These are phyloP conservation scores for Rutilus rutilus DNA, from an alignment of 2,113 vertebrate genomes.

Conservation along the genomic window DNA sequence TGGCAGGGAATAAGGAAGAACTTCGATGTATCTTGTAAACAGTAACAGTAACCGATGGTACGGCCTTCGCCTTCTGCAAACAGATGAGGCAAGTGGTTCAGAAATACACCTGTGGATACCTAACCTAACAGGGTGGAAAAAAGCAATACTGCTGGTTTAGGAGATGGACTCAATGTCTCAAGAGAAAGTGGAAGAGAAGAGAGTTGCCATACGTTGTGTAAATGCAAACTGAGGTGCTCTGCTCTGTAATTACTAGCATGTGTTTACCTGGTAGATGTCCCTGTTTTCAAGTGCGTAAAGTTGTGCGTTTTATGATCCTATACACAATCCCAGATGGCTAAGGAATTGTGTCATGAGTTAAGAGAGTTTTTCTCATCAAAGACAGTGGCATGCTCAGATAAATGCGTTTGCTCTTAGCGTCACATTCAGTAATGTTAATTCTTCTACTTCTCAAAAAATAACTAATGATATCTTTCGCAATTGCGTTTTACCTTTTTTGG, in stretches of 20 bases:
- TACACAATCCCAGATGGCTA: conserved; percentile 36
- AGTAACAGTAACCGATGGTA: not conserved
- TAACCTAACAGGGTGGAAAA: not conserved
- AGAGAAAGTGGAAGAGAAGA: not conserved
- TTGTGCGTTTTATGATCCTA: conserved; percentile 43
- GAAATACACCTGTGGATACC: conserved; percentile 5
- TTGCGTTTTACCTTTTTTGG: not conserved
- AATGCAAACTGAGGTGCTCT: not conserved
- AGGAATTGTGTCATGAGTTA: not conserved
- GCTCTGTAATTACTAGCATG: conserved; percentile 63
- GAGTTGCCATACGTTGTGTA: not conserved
- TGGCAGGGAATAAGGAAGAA: not conserved
- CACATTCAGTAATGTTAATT: not conserved
- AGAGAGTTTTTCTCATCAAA: not conserved
- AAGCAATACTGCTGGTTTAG: not conserved
- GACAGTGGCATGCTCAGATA: not conserved
- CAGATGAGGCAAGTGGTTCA: conserved; percentile 6
- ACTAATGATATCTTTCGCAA: not conserved
- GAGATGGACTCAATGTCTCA: not conserved
- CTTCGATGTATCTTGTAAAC: not conserved
- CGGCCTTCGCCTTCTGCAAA: not conserved
- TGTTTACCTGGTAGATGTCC: conserved; percentile 59
- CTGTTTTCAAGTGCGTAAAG: conserved; percentile 9
- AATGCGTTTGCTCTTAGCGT: not conserved
- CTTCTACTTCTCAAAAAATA: not conserved